Conservation (phyloP, 2,888 invertebrate species). For the Spisula subtruncata region DNA sequence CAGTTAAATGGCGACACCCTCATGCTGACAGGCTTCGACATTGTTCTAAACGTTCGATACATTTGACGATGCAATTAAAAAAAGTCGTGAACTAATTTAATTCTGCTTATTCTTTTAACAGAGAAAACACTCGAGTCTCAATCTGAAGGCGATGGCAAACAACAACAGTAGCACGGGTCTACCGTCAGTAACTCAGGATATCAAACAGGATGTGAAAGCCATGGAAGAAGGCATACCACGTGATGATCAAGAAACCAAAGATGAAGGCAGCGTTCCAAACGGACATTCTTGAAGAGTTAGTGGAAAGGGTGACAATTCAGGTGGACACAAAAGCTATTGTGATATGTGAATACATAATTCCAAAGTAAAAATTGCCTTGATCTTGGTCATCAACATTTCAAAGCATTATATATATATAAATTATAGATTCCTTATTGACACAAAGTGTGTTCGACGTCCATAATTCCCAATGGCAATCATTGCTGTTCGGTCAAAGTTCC, state of each 20-base stretch:
- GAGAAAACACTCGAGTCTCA: conserved; percentile 37
- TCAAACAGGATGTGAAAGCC: conserved; percentile 26
- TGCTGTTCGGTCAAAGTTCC: neutral
- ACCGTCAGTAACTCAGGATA: neutral
- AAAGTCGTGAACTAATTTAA: no score
- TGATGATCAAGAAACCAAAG: conserved; percentile 18
- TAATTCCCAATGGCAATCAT: neutral
- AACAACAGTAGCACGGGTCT: conserved; percentile 27
- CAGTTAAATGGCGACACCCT: no score
- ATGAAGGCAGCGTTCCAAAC: neutral
- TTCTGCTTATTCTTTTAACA: neutral
- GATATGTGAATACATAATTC: conserved; percentile 38
- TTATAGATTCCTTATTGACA: neutral
- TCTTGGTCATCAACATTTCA: neutral
- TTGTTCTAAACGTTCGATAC: no score
- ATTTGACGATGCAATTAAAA: no score
- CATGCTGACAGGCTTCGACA: no score
- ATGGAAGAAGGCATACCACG: conserved; percentile 31
- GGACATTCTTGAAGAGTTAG: conserved; percentile 34
- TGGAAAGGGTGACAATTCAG: neutral
- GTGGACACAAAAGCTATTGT: conserved; percentile 49
- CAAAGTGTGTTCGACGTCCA: neutral
- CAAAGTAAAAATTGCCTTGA: conserved; percentile 26
- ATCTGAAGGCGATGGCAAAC: conserved; percentile 26
- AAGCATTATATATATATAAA: neutral